These are phyloP conservation scores for Acleris cristana DNA, from an alignment of 2,888 invertebrate genomes.

Conservation along the genomic window DNA sequence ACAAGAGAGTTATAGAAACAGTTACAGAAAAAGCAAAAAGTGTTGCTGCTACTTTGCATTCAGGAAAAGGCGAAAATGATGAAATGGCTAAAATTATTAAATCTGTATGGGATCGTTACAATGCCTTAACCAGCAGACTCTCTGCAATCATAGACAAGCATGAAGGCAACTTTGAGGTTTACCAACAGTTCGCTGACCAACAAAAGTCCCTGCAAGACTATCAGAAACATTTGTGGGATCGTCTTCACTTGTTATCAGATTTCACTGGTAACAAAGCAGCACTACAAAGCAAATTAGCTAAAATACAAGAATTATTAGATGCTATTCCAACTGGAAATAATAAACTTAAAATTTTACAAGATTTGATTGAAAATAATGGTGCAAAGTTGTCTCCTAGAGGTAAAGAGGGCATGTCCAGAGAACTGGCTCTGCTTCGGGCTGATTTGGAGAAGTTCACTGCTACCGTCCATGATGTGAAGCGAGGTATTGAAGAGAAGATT, in stretches of 20 bases:
- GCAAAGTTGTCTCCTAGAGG: slow-evolving; percentile 90
- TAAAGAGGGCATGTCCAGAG: slow-evolving; percentile 93
- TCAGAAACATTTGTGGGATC: slow-evolving; percentile 95
- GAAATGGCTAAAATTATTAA: slow-evolving; percentile 88
- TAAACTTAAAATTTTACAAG: slow-evolving; percentile 89
- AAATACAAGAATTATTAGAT: slow-evolving; percentile 91
- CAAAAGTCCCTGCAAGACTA: slow-evolving; percentile 95
- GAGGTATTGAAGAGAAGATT: slow-evolving; percentile 91
- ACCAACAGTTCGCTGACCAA: slow-evolving; percentile 93
- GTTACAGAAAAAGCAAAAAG: slow-evolving; percentile 94
- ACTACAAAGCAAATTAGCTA: slow-evolving; percentile 91
- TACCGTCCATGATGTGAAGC: slow-evolving; percentile 90
- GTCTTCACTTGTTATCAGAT: slow-evolving; percentile 91
- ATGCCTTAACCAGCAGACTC: slow-evolving; percentile 86
- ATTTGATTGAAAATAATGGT: slow-evolving; percentile 88
- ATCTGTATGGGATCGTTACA: slow-evolving; percentile 90
- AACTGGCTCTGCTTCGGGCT: slow-evolving; percentile 90
- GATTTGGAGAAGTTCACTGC: slow-evolving; percentile 93
- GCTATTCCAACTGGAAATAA: slow-evolving; percentile 90
- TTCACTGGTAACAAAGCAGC: slow-evolving; percentile 94
- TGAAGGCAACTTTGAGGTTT: slow-evolving; percentile 90
- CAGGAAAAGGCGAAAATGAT: slow-evolving; percentile 81
- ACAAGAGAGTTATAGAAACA: slow-evolving; percentile 95
- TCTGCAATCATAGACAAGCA: slow-evolving; percentile 88
- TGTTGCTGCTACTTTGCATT: slow-evolving; percentile 84